phyloP scores from a whole-genome alignment of 2,113 vertebrate species.

The Lanius collurio region DNA sequence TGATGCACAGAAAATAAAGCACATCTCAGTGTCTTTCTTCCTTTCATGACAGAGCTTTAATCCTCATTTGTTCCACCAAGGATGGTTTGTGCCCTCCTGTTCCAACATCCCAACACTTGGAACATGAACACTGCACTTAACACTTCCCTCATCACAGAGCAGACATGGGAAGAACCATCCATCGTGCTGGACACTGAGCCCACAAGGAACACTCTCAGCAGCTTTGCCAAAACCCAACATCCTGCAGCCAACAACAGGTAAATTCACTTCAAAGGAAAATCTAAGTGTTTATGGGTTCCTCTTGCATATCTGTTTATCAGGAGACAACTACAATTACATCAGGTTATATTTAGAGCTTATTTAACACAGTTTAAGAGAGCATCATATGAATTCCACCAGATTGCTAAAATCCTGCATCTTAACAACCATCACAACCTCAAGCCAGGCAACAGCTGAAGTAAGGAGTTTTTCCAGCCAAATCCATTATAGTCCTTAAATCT shows the following conservation, averaged over 20 bases:
- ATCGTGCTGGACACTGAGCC: fast-evolving
- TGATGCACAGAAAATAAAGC: background rate
- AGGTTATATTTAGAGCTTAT: background rate
- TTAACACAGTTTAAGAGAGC: background rate
- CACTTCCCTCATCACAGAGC: background rate
- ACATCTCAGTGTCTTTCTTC: background rate
- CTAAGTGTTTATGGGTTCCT: fast-evolving
- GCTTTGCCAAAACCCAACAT: background rate
- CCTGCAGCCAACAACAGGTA: background rate
- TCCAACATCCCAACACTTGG: fast-evolving
- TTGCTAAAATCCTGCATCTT: background rate
- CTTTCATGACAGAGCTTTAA: background rate
- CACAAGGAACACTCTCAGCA: background rate
- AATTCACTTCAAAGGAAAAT: background rate
- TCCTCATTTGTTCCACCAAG: background rate
- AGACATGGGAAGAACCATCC: background rate
- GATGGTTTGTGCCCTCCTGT: background rate
- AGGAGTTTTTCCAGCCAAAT: background rate
- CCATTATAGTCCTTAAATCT: background rate
- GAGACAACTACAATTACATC: background rate
- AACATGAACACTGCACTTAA: fast-evolving
- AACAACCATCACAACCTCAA: background rate
- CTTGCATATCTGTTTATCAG: background rate
- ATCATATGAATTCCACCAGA: background rate
- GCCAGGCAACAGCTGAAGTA: background rate